Base-by-base conservation (phyloP, 2,113 vertebrate species). In the Acanthochromis polyacanthus region DNA sequence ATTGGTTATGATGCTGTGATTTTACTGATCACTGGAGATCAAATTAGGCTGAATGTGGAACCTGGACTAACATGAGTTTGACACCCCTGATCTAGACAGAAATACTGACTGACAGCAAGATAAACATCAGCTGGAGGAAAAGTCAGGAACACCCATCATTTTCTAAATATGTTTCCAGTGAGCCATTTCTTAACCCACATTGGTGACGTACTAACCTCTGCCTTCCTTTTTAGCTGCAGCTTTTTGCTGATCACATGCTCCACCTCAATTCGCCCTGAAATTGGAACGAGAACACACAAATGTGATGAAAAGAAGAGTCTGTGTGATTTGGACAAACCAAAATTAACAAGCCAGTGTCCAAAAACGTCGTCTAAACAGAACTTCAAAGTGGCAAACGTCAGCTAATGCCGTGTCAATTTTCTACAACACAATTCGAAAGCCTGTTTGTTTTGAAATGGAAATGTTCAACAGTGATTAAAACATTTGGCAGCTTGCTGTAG, bases 231-330 rank as follows among this genome's bases (percentile, higher is more conserved):
- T 23, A 95, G 91, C 10, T 93, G 91, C 0, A 94, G 81, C 68
- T 94, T 95, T 86, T 88, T 90, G 76, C 88, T 91, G 73, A 94
- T 92, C 43, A 93, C 76, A 0, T 88, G 81, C 28, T 94, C 93
- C 77, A 92, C 86, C 82, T 94, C 94, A 72, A 94, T 79, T 73
- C 71, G 92, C 55, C 94, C 95, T 95, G 71, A 78, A 89, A 91
- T 55, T 45, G 1, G 10, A 85, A 62, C 77, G 28, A 87, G n/a
- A 82, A 56, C 2, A 48, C 23, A 82, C 5, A 65, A 14, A 20
- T 10, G 19, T n/a, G 0, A 62, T 22, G 1, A 16, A 28, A 45
- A 19, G 46, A 38, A 11, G 45, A 16, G 36, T 45, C 1, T n/a
- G 17, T 53, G 3, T 0, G 1, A 3, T 51, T 19, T 3, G 5